Evolutionary conservation across 64 coral and sea anemone genomes (phyloP).

Genomic region (Dendrophyllia cribrosa): DNA sequence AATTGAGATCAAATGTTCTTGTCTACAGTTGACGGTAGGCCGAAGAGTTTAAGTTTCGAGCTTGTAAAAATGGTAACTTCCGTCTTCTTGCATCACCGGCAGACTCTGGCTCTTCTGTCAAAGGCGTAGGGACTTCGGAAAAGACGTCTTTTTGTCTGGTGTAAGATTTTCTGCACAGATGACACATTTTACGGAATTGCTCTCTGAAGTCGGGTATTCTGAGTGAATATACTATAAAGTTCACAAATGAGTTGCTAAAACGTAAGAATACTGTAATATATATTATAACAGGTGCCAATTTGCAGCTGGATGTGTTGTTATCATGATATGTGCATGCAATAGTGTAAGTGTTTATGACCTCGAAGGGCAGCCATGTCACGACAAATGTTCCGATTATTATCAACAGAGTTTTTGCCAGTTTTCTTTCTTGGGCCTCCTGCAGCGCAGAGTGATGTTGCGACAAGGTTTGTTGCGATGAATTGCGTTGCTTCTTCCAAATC

Average conservation of each 20-base stretch:
- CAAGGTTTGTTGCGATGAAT: not conserved
- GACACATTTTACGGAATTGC: not conserved
- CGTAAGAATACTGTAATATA: not conserved
- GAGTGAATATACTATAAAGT: not conserved
- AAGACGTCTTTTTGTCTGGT: too few relatives aligned
- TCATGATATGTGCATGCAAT: not conserved
- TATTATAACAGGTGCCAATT: not conserved
- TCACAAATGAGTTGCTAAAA: not conserved
- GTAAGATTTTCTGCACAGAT: too few relatives aligned
- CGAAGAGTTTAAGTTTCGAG: too few relatives aligned
- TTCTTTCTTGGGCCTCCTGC: not conserved
- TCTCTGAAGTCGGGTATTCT: not conserved
- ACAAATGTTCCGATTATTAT: not conserved
- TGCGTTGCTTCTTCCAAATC: not conserved
- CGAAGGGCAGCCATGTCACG: not conserved
- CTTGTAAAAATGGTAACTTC: too few relatives aligned
- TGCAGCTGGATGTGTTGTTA: not conserved
- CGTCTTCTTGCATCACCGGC: too few relatives aligned
- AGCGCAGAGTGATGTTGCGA: not conserved
- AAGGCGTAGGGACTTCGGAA: too few relatives aligned
- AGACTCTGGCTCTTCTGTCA: too few relatives aligned
- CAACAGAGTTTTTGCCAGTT: not conserved
- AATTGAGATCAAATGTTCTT: too few relatives aligned
- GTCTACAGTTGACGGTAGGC: too few relatives aligned
- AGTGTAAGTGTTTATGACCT: not conserved